A percentile compares a stretch with the other conserved stretches of the same genome.
Conservation (phyloP, 2,113 vertebrate genomes). For the Corapipo altera region DNA sequence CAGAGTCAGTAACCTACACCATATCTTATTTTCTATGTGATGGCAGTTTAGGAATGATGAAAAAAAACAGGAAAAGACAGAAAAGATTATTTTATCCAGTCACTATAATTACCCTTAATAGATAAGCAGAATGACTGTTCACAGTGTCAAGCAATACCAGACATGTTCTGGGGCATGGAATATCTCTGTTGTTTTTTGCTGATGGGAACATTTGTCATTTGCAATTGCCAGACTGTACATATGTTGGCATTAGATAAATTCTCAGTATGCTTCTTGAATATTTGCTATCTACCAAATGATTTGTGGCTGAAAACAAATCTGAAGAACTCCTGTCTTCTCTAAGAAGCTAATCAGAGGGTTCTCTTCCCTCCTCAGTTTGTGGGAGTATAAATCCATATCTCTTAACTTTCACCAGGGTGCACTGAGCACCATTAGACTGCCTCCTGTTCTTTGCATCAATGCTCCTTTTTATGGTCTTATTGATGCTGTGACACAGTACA, state of each 20-base stretch:
- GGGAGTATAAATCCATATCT: not conserved
- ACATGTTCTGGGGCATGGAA: not conserved
- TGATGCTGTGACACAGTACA: not conserved
- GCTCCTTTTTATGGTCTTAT: not conserved
- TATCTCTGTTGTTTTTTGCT: not conserved
- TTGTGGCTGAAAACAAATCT: not conserved
- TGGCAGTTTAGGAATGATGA: not conserved
- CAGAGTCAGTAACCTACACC: not conserved
- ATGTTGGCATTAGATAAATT: not conserved
- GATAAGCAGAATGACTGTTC: not conserved
- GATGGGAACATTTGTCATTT: conserved; percentile 21
- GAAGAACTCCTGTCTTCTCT: not conserved
- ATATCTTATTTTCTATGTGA: not conserved
- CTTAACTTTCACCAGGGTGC: not conserved
- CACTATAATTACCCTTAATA: not conserved
- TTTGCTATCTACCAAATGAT: not conserved
- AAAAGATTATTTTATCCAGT: not conserved
- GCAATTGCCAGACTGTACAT: conserved; percentile 15
- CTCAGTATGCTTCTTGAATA: not conserved
- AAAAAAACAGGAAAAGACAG: not conserved
- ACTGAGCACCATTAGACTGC: not conserved
- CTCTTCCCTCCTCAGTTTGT: not conserved
- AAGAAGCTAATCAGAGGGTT: not conserved
- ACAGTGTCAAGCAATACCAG: not conserved
- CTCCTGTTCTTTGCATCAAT: not conserved